Conservation (phyloP, 2,888 invertebrate species). For the Cecidostiba fungosa region DNA sequence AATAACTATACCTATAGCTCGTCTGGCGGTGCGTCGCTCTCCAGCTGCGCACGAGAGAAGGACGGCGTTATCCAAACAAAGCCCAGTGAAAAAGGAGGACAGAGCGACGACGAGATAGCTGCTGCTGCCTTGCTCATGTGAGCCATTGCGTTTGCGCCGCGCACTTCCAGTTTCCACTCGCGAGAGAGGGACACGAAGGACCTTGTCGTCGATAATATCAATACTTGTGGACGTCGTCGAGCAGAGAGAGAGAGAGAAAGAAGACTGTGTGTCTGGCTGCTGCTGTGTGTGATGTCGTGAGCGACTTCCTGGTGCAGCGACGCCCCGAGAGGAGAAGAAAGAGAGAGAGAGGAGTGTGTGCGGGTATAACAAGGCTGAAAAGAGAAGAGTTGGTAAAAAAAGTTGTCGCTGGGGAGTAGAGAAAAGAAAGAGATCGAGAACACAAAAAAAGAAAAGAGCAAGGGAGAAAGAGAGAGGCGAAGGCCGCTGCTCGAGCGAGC, state of each 20-base stretch:
- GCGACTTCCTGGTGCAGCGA: constrained; percentile 10
- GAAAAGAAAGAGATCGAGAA: background rate
- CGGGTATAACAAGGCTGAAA: background rate
- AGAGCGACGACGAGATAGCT: too few relatives aligned
- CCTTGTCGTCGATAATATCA: constrained; percentile 57
- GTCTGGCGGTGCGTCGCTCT: background rate
- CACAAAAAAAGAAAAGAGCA: background rate
- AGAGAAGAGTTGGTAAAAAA: background rate
- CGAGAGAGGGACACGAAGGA: constrained; percentile 16
- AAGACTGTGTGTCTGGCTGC: background rate
- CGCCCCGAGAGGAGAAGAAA: constrained; percentile 11
- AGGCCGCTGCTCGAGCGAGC: constrained; percentile 39
- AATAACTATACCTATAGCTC: background rate
- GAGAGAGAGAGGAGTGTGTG: constrained; percentile 10
- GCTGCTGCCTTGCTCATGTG: background rate
- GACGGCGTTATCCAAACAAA: background rate
- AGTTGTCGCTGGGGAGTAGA: background rate
- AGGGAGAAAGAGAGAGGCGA: background rate
- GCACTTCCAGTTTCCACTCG: constrained; percentile 20
- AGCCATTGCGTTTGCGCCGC: constrained; percentile 51
- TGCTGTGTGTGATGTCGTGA: constrained; percentile 41
- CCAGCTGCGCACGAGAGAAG: background rate
- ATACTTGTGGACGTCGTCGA: constrained; percentile 33
- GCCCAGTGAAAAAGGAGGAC: too few relatives aligned
- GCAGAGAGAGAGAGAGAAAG: background rate